phyloP scores from a whole-genome alignment of 2,797 vertebrate species.

The Macropodus opercularis region DNA sequence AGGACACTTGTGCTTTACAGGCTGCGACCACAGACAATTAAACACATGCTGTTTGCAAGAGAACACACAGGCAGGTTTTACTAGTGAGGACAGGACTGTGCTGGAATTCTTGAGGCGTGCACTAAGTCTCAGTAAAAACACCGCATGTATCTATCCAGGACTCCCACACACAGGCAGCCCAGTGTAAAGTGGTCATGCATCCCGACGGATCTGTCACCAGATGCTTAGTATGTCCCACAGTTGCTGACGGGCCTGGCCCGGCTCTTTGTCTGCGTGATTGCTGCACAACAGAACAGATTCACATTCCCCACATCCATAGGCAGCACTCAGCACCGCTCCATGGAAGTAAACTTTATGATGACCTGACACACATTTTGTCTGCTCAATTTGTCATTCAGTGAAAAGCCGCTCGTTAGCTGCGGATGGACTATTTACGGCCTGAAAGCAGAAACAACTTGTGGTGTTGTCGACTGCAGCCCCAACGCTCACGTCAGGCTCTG shows the following conservation, averaged over 20 bases:
- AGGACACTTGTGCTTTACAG: conserved; percentile 27
- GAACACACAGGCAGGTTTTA: conserved; percentile 71
- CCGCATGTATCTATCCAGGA: conserved; percentile 29
- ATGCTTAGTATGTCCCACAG: conserved; percentile 75
- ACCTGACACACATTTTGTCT: conserved; percentile 54
- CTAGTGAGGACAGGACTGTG: conserved; percentile 75
- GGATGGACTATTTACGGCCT: conserved; percentile 21
- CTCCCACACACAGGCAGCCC: conserved; percentile 69
- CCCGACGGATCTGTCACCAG: conserved; percentile 79
- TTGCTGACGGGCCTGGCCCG: conserved; percentile 74
- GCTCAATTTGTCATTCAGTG: conserved; percentile 62
- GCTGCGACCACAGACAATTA: conserved; percentile 52
- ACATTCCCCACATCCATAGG: conserved; percentile 70
- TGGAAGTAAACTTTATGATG: conserved; percentile 52
- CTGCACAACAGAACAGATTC: conserved; percentile 65
- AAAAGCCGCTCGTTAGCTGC: conserved; percentile 63
- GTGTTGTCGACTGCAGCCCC: conserved; percentile 11
- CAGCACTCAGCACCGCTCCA: conserved; percentile 47
- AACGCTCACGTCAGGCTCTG: conserved; percentile 25
- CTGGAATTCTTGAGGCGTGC: conserved; percentile 75
- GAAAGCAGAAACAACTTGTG: conserved; percentile 29
- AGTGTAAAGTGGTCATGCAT: conserved; percentile 81
- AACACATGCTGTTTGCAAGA: conserved; percentile 54
- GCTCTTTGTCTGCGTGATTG: conserved; percentile 77
- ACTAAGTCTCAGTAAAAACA: conserved; percentile 80